Evolutionary conservation across 2,888 invertebrate genomes (phyloP).

Genomic region (Steromphala cineraria): DNA sequence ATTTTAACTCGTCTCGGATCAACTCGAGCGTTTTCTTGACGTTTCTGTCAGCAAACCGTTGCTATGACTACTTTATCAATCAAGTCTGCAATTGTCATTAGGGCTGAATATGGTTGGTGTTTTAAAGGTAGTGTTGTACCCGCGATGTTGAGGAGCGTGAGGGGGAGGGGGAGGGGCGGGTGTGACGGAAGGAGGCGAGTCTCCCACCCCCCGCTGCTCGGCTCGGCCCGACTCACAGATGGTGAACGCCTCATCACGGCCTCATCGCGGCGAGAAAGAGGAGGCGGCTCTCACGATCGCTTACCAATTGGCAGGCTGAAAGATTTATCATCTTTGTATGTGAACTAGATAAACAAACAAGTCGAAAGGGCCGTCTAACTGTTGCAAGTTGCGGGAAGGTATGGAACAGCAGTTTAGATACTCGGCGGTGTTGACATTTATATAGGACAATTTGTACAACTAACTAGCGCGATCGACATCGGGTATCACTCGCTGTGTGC

Average conservation of each 20-base stretch:
- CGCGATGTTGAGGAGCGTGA: too few relatives aligned
- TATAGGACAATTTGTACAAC: background rate
- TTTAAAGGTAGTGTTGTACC: background rate
- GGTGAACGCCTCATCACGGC: background rate
- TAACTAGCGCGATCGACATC: background rate
- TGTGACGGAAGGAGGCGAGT: too few relatives aligned
- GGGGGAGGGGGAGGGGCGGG: too few relatives aligned
- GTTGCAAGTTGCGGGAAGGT: background rate
- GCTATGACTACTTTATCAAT: background rate
- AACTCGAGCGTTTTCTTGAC: too few relatives aligned
- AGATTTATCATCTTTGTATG: conserved; percentile 17
- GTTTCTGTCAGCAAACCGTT: background rate
- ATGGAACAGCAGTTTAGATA: background rate
- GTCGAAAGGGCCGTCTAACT: background rate
- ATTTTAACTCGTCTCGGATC: background rate
- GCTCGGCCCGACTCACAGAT: background rate
- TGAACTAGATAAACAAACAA: conserved; percentile 3
- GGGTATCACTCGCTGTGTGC: background rate
- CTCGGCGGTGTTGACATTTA: background rate
- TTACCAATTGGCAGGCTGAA: background rate
- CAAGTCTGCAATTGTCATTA: background rate
- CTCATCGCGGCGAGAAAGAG: background rate
- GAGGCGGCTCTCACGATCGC: background rate
- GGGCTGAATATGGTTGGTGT: background rate
- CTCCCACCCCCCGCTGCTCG: too few relatives aligned